These are phyloP conservation scores for Mimumesa dahlbomi DNA, from an alignment of 2,888 invertebrate genomes.

Conservation along the genomic window DNA sequence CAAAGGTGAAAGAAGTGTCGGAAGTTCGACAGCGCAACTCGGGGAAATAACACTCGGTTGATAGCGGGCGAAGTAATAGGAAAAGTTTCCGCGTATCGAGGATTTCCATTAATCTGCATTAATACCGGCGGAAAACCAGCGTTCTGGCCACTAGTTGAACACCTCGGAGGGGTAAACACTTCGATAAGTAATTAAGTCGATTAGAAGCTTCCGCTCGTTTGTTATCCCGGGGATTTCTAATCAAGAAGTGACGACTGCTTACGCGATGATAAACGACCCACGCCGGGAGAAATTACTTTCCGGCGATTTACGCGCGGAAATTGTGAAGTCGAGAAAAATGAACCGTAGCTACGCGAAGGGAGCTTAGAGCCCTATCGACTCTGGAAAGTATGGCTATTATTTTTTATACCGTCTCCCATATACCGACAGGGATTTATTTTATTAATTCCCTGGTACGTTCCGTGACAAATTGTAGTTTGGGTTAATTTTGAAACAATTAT, in stretches of 20 bases:
- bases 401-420: conserved; percentile 13
- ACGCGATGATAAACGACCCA: conserved; percentile 37
- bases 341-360: not conserved
- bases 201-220: conserved; percentile 16
- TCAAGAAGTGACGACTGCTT: conserved; percentile 30
- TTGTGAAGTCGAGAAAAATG: conserved; percentile 15
- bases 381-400: conserved; percentile 15
- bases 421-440: not conserved
- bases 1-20: not conserved
- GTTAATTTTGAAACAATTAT: too few relatives aligned
- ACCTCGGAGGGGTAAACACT: conserved; percentile 12
- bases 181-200: conserved; percentile 27
- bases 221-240: conserved; percentile 37
- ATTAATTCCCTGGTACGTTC: too few relatives aligned
- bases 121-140: conserved; percentile 34
- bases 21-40: not conserved
- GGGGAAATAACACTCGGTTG: not conserved
- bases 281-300: not conserved
- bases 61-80: conserved; percentile 38
- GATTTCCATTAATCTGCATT: conserved; percentile 61
- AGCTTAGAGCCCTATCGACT: not conserved
- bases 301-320: not conserved
- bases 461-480: too few relatives aligned
- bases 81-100: conserved; percentile 38
- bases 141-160: conserved; percentile 18